A percentile compares a stretch with the other conserved stretches of the same genome.
Evolutionary conservation across 2,888 invertebrate genomes (phyloP).

Genomic region (Torymus tubicola): DNA sequence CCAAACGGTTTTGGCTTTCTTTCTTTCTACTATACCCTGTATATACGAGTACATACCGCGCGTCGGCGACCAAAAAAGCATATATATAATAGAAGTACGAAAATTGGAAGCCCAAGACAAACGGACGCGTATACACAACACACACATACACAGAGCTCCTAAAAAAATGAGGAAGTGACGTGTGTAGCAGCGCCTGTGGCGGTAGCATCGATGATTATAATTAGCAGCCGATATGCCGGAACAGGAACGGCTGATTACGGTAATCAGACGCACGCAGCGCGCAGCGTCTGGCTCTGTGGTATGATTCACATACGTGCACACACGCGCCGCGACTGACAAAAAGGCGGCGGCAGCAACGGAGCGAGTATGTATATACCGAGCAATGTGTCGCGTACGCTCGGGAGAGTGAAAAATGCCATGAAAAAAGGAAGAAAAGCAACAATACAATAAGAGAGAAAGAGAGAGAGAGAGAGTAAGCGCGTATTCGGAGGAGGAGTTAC

Average conservation of each 20-base stretch:
- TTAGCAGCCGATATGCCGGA: constrained; percentile 74
- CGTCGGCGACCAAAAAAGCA: not conserved
- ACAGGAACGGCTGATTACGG: constrained; percentile 74
- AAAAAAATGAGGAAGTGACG: constrained; percentile 73
- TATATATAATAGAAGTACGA: constrained; percentile 1
- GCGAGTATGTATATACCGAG: not conserved
- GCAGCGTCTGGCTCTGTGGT: constrained; percentile 56
- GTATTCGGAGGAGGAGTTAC: constrained; percentile 62
- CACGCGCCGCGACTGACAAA: constrained; percentile 6
- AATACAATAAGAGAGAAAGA: constrained; percentile 9
- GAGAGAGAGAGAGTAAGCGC: constrained; percentile 58
- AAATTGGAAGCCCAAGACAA: not conserved
- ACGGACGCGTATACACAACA: constrained; percentile 51
- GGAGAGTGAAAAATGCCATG: constrained; percentile 43
- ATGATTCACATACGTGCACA: constrained; percentile 65
- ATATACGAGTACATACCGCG: not conserved
- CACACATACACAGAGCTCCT: no score
- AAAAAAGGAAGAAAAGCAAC: constrained; percentile 59
- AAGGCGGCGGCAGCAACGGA: constrained; percentile 17
- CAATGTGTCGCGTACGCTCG: constrained; percentile 8
- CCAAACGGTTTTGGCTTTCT: constrained; percentile 2
- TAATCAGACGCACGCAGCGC: constrained; percentile 72
- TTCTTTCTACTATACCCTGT: no score
- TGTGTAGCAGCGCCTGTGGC: constrained; percentile 55
- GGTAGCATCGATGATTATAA: constrained; percentile 74